Evolutionary conservation across 2,797 vertebrate species (phyloP), one percentile per base, ranked within the genome.

Genomic region (Lagocephalus sceleratus): DNA sequence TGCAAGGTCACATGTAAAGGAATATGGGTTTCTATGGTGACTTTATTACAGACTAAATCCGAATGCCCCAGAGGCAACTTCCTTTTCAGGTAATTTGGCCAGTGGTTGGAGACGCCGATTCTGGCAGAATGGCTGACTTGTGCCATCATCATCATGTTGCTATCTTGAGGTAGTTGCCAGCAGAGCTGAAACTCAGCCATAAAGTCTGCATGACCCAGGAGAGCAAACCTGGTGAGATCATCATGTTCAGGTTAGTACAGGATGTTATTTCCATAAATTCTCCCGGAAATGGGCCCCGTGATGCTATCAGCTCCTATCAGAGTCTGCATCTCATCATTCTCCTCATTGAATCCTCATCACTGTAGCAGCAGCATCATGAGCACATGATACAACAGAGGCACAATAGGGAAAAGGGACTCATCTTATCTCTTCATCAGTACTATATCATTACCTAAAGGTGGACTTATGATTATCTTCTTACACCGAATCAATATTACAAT

Each of bases 171-270:
- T 26, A 22, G 48, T 54, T 49, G 51, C 25, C 47, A 25, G 20
- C 25, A 51, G 48, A 53, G 38, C 38, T 51, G 39, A 46, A 58
- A 59, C 17, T 45, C 39, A 45, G n/a, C 29, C 45, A 2, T 61
- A 25, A 63, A 54, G 62, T 60, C 20, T 29, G 26, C 48, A 47
- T 9, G 9, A 29, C 26, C 7, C 2, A 29, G 9, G 11, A 2
- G 3, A 12, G 22, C 2, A 41, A 54, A 44, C 39, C 5, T 10
- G 26, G 25, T 29, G 21, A 62, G 45, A 40, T 51, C 43, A 52
- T 59, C 55, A 51, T 56, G 54, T 60, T 63, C 65, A 69, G 20
- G 68, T 47, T 51, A 52, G 58, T 43, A 47, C 21, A 32, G 23
- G 17, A 22, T 26, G 45, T 53, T 51, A 57, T 23, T 17, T 39